phyloP scores from a whole-genome alignment of 2,888 invertebrate genomes.

The Plebejus anna region DNA sequence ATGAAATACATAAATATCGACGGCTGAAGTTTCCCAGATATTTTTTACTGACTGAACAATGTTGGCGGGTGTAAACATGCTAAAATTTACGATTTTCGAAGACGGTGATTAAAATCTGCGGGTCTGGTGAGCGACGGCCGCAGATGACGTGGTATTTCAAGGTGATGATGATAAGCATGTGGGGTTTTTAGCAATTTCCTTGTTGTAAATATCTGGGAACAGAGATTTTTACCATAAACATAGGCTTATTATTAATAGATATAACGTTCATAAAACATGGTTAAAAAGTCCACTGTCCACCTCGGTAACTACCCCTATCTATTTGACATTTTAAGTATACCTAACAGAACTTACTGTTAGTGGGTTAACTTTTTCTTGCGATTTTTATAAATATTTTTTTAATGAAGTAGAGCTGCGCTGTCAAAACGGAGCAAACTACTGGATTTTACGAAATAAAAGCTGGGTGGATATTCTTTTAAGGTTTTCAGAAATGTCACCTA shows the following conservation, averaged over 20 bases:
- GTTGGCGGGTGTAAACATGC: constrained; percentile 56
- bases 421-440: not conserved
- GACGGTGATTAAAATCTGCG: constrained; percentile 42
- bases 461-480: not conserved
- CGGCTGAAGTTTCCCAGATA: constrained; percentile 62
- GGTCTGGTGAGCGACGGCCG: constrained; percentile 39
- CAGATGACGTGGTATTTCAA: constrained; percentile 28
- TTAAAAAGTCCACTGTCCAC: too few species aligned
- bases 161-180: not conserved
- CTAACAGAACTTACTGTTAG: too few species aligned
- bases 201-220: not conserved
- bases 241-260: not conserved
- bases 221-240: not conserved
- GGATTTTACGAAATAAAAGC: not conserved
- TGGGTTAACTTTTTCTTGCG: too few species aligned
- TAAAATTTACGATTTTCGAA: constrained; percentile 50
- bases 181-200: not conserved
- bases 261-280: too few species aligned
- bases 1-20: constrained; percentile 61
- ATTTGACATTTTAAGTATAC: too few species aligned
- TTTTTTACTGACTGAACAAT: constrained; percentile 56
- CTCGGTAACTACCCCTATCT: too few species aligned
- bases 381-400: too few species aligned
- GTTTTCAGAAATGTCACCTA: not conserved
- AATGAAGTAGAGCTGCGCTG: too few species aligned